Percentiles rank a stretch among this genome's conserved stretches.
phyloP scores from a whole-genome alignment of 2,888 invertebrate genomes.

The Macrosiphum euphorbiae region DNA sequence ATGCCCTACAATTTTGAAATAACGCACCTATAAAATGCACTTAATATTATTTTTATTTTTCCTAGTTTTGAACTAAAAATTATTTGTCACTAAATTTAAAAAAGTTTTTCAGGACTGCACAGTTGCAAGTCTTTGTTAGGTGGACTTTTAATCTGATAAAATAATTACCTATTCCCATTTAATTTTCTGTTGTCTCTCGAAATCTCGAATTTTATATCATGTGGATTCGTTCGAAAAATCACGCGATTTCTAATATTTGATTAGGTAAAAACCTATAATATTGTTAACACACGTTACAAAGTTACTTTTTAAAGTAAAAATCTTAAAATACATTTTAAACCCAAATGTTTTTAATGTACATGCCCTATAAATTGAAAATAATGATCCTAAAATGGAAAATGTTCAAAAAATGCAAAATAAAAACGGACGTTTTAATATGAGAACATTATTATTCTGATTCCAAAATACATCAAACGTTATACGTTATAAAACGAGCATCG shows the following conservation, averaged over 20 bases:
- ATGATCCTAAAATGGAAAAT: too few relatives aligned
- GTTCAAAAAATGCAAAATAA: not conserved
- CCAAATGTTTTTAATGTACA: too few relatives aligned
- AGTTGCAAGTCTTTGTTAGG: not conserved
- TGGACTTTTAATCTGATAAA: not conserved
- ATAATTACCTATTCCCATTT: too few relatives aligned
- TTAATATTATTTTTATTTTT: too few relatives aligned
- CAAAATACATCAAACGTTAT: not conserved
- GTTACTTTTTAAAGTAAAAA: not conserved
- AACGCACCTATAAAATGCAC: too few relatives aligned
- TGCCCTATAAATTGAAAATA: not conserved
- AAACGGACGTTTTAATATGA: not conserved
- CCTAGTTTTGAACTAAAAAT: not conserved
- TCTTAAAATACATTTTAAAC: not conserved
- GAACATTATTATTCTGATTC: not conserved
- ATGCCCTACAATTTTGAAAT: not conserved
- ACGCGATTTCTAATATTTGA: too few relatives aligned
- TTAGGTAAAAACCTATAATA: too few relatives aligned
- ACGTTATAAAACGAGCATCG: not conserved
- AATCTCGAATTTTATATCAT: not conserved
- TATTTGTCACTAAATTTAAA: not conserved
- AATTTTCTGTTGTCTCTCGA: not conserved
- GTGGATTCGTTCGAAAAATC: not conserved
- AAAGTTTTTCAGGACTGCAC: not conserved
- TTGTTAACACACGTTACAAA: not conserved